A percentile compares a stretch with the other conserved stretches of the same genome.
These are phyloP conservation scores for Stichodactyla mertensii DNA, from an alignment of 64 coral and sea anemone species.

Conservation along the genomic window DNA sequence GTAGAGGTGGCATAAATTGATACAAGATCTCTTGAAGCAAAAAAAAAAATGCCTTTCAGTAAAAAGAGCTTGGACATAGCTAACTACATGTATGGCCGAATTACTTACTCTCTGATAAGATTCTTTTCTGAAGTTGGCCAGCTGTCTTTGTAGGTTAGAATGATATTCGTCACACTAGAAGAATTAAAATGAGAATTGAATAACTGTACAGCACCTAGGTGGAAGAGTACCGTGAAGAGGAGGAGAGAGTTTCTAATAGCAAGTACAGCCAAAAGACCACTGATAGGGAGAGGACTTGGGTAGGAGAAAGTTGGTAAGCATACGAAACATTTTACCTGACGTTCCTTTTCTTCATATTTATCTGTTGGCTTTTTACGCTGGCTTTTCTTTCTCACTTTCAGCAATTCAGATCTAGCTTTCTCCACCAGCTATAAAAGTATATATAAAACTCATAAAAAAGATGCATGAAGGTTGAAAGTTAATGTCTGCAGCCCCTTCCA, in stretches of 20 bases:
- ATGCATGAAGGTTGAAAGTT: neutral
- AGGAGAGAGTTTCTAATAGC: neutral
- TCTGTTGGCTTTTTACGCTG: constrained; percentile 88
- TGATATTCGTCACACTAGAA: constrained; percentile 75
- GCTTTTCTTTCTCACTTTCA: constrained; percentile 88
- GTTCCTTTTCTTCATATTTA: constrained; percentile 92
- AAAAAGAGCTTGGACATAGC: neutral
- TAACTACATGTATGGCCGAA: too few relatives aligned
- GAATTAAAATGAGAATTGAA: neutral
- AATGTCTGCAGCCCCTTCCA: too few relatives aligned
- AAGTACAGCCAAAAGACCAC: neutral
- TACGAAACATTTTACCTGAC: constrained; percentile 42
- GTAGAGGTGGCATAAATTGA: neutral
- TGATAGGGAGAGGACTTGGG: neutral
- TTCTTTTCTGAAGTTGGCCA: constrained; percentile 53
- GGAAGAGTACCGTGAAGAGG: neutral
- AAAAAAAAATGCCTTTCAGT: neutral
- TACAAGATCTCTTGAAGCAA: neutral
- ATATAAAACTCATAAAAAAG: neutral
- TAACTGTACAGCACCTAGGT: neutral
- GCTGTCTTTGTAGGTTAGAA: constrained; percentile 43
- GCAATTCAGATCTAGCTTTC: constrained; percentile 65
- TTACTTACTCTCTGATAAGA: constrained; percentile 57
- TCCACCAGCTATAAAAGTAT: constrained; percentile 43
- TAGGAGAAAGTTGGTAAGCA: neutral